These are phyloP conservation scores for Smittia aterrima DNA, from an alignment of 2,888 invertebrate genomes.

Conservation along the genomic window DNA sequence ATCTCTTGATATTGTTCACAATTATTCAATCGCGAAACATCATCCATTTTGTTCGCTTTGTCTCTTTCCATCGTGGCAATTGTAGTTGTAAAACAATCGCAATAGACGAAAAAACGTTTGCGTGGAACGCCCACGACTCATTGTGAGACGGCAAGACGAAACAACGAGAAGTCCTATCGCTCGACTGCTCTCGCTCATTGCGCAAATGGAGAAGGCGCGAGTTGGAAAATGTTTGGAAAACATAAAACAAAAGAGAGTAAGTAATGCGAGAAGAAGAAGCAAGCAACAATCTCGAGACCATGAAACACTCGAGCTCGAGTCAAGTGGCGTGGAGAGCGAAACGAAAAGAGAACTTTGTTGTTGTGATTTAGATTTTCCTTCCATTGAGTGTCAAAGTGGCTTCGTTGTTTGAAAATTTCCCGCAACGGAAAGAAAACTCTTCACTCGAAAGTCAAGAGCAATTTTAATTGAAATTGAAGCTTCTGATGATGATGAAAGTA, in stretches of 20 bases:
- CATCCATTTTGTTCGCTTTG: slow-evolving; percentile 41
- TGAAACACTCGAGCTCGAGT: slow-evolving; percentile 32
- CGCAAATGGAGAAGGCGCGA: not conserved
- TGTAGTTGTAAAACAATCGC: slow-evolving; percentile 36
- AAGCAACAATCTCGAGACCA: slow-evolving; percentile 9
- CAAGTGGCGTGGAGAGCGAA: slow-evolving; percentile 35
- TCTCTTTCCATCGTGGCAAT: slow-evolving; percentile 31
- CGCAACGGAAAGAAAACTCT: slow-evolving; percentile 4
- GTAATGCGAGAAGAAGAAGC: not conserved
- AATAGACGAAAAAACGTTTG: slow-evolving; percentile 41
- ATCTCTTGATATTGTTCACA: slow-evolving; percentile 34
- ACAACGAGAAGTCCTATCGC: not conserved
- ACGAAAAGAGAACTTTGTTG: slow-evolving; percentile 13
- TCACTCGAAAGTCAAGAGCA: not conserved
- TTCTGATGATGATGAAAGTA: too few species aligned
- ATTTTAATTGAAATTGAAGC: too few species aligned
- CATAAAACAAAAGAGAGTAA: slow-evolving; percentile 22
- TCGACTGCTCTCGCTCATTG: not conserved
- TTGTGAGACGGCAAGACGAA: not conserved
- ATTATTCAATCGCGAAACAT: slow-evolving; percentile 17
- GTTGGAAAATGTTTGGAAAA: slow-evolving; percentile 27
- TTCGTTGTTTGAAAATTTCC: slow-evolving; percentile 9
- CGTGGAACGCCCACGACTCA: slow-evolving; percentile 38
- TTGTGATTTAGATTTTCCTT: not conserved
- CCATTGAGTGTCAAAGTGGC: slow-evolving; percentile 9